phyloP scores from a whole-genome alignment of 2,888 invertebrate genomes.

The Dicyrtomina minuta region DNA sequence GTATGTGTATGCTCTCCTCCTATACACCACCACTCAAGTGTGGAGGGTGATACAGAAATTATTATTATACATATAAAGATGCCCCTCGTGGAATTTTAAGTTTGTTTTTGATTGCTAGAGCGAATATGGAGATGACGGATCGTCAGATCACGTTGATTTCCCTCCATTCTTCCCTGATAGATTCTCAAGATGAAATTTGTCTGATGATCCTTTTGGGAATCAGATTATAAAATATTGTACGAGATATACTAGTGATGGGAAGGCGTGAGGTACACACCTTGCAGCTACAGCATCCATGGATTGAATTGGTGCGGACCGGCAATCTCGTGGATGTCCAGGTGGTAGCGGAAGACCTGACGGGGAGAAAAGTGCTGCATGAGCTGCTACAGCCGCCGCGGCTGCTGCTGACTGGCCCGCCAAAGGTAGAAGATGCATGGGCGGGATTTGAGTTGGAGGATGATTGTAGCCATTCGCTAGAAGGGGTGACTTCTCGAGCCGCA shows the following conservation, averaged over 20 bases:
- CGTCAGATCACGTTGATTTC: conserved; percentile 8
- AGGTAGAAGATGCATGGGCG: conserved; percentile 94
- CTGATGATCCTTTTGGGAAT: conserved; percentile 6
- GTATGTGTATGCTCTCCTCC: background rate
- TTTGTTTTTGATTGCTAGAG: conserved; percentile 10
- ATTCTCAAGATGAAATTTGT: background rate
- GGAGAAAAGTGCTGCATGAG: conserved; percentile 77
- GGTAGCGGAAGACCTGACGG: conserved; percentile 76
- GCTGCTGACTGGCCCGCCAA: conserved; percentile 61
- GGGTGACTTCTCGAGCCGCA: conserved; percentile 84
- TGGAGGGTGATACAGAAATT: background rate
- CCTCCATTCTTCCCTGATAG: background rate
- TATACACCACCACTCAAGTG: no score
- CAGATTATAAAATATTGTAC: conserved; percentile 8
- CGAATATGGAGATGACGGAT: conserved; percentile 25
- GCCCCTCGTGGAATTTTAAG: background rate
- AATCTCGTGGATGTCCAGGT: conserved; percentile 71
- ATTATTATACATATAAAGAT: background rate
- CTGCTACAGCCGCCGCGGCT: conserved; percentile 58
- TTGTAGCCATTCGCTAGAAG: conserved; percentile 90
- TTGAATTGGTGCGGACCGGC: conserved; percentile 68
- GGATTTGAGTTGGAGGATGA: conserved; percentile 85
- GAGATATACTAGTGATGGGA: background rate
- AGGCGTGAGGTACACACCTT: conserved; percentile 63
- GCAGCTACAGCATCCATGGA: conserved; percentile 76